A percentile compares a stretch with the other conserved stretches of the same genome.
phyloP scores from a whole-genome alignment of 2,888 invertebrate species.

The Aleiodes alternator region DNA sequence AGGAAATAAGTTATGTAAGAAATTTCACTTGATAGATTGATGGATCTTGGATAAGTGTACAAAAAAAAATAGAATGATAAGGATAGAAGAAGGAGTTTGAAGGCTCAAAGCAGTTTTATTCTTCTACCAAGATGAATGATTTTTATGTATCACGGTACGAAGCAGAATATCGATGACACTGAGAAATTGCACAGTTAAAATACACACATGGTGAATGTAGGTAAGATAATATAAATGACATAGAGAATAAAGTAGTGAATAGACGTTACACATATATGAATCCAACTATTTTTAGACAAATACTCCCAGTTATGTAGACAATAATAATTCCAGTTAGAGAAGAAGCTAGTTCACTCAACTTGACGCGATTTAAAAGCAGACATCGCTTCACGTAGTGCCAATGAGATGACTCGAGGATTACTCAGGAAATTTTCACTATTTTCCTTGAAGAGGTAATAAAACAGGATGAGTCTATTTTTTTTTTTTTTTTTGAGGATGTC shows the following conservation, averaged over 20 bases:
- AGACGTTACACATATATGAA: neutral
- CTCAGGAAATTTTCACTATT: neutral
- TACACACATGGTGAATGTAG: neutral
- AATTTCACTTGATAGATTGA: constrained; percentile 26
- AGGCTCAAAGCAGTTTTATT: neutral
- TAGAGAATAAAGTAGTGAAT: constrained; percentile 1
- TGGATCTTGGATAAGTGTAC: constrained; percentile 7
- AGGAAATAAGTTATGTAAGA: constrained; percentile 6
- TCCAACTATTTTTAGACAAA: constrained; percentile 15
- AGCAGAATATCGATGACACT: constrained; percentile 31
- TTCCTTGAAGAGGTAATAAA: too few species aligned
- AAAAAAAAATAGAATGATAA: constrained; percentile 12
- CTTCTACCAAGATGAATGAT: constrained; percentile 20
- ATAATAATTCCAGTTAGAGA: neutral
- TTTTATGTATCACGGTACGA: constrained; percentile 7
- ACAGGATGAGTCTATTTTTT: too few species aligned
- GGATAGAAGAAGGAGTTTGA: constrained; percentile 1
- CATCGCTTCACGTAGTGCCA: constrained; percentile 30
- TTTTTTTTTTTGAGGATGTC: too few species aligned
- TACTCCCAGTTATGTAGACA: constrained; percentile 9
- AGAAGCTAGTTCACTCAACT: constrained; percentile 29
- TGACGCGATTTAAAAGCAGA: constrained; percentile 13
- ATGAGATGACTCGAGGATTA: constrained; percentile 12
- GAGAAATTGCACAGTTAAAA: constrained; percentile 25
- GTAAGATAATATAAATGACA: neutral